These are phyloP conservation scores for Ormyrus labotus DNA, from an alignment of 2,888 invertebrate genomes.

Conservation along the genomic window DNA sequence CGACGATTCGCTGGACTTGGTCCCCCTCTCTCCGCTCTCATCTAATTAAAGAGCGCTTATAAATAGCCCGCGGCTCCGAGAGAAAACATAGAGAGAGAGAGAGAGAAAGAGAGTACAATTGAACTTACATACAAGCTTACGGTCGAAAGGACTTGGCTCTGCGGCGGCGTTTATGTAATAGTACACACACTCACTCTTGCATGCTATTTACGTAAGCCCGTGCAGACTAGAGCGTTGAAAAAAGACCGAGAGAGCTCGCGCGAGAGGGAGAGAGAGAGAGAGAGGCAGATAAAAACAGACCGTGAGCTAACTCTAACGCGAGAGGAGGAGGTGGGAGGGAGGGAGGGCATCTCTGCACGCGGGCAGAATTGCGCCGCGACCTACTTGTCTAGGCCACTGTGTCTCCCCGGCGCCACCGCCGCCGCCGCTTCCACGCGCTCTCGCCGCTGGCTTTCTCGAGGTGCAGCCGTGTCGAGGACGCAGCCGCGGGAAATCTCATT, in stretches of 20 bases:
- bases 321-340: conserved; percentile 50
- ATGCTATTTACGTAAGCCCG: conserved; percentile 49
- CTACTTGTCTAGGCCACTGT: conserved; percentile 74
- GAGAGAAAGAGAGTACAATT: conserved; percentile 18
- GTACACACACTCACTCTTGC: too few relatives aligned
- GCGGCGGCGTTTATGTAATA: too few relatives aligned
- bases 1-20: too few relatives aligned
- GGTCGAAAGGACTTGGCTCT: too few relatives aligned
- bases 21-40: neutral
- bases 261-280: conserved; percentile 4
- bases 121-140: conserved; percentile 4
- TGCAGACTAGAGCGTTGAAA: neutral
- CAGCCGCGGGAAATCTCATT: neutral
- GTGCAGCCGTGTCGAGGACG: conserved; percentile 33
- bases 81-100: neutral
- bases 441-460: neutral
- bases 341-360: conserved; percentile 60
- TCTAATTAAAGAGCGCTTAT: conserved; percentile 44
- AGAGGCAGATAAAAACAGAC: conserved; percentile 59
- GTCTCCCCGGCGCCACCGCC: conserved; percentile 60
- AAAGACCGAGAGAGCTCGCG: neutral
- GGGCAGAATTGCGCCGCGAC: conserved; percentile 73
- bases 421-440: conserved; percentile 44
- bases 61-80: conserved; percentile 15
- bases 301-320: conserved; percentile 11